Conservation (phyloP, 1,140 invertebrate species). For the Cheumatopsyche charites region DNA sequence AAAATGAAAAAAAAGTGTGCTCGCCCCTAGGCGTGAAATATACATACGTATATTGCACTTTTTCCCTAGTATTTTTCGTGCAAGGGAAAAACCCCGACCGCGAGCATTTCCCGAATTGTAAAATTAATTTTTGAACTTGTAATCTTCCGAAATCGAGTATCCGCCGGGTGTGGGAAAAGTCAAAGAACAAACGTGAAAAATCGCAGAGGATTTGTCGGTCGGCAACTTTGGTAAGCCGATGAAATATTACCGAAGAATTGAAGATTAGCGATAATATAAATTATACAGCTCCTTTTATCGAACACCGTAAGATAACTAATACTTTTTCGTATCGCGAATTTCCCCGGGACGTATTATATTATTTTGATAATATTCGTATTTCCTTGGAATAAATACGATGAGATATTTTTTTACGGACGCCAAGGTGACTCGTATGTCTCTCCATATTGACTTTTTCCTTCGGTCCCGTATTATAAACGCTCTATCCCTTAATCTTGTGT, state of each 20-base stretch:
- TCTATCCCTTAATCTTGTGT: constrained; percentile 20
- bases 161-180: background rate
- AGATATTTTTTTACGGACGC: too few relatives aligned
- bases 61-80: too few relatives aligned
- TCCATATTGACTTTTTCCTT: constrained; percentile 15
- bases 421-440: too few relatives aligned
- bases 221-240: constrained; percentile 34
- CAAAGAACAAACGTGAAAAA: constrained; percentile 24
- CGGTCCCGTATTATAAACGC: constrained; percentile 10
- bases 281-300: constrained; percentile 2
- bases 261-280: constrained; percentile 16
- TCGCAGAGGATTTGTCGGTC: constrained; percentile 29
- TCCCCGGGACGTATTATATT: too few relatives aligned
- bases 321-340: too few relatives aligned
- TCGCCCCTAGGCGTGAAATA: background rate
- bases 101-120: background rate
- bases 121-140: constrained; percentile 29
- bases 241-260: constrained; percentile 18
- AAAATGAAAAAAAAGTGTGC: background rate
- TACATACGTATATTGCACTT: background rate
- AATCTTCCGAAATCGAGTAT: background rate
- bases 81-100: background rate
- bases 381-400: too few relatives aligned
- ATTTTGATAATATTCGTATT: too few relatives aligned
- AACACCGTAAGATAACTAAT: constrained; percentile 1